Base-by-base conservation (phyloP, 2,113 vertebrate genomes). In the Indri indri region DNA sequence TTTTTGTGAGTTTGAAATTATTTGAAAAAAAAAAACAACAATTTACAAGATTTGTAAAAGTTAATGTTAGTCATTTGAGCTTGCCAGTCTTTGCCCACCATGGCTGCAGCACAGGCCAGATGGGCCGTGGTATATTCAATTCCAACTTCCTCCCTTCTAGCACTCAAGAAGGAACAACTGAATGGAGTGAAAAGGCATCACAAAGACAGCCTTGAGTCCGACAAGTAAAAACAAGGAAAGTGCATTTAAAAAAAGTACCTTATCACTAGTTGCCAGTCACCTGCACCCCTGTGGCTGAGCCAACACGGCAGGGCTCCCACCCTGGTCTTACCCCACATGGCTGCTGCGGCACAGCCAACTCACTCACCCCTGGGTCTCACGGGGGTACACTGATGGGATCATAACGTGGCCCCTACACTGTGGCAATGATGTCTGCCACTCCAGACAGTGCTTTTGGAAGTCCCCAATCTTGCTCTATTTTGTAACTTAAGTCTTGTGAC, bases 71-170 rank as follows among this genome's bases (percentile, higher is more conserved):
- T 37, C 18, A 52, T 18, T 3, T 11, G 18, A 45, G 73, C 45
- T 32, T 11, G 0, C 2, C 25, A 7, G 0, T 1, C 54, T 14
- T n/a, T 22, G 63, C 34, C 45, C 27, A 10, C 5, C 63, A 3
- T 23, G 71, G 54, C 22, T 14, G 20, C 0, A 7, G 52, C 54
- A 27, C 54, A 59, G 79, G 34, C 23, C n/a, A 40, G 65, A 12
- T 2, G 34, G 34, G 6, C 30, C 71, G 14, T 3, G 7, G 2
- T 1, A 8, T 13, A 25, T 9, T 25, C 40, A 74, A 9, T 6
- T 32, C 34, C 52, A n/a, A 52, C 0, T 52, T n/a, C 25, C 14
- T 37, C 47, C 17, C 34, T 57, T 23, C 37, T 59, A 22, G 32
- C 40, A 45, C 2, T 40, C 22, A 4, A 11, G 20, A 82, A 54